A percentile compares a stretch with the other conserved stretches of the same genome.
Conservation (phyloP, 1,140 invertebrate species). For the Drosophila pandora region DNA sequence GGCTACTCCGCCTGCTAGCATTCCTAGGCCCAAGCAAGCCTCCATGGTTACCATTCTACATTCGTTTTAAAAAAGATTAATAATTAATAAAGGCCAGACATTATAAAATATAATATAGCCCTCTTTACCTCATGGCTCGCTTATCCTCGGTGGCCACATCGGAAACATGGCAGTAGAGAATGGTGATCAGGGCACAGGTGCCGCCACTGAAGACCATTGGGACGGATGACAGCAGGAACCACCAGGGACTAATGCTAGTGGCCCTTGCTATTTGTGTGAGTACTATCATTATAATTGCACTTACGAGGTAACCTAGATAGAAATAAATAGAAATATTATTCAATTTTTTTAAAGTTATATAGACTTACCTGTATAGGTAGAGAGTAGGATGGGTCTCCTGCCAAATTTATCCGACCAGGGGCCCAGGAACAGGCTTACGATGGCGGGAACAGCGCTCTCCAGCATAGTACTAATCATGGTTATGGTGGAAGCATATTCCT, state of each 20-base stretch:
- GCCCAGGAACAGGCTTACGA: constrained; percentile 88
- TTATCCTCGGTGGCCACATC: constrained; percentile 86
- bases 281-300: constrained; percentile 52
- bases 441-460: constrained; percentile 86
- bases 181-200: constrained; percentile 85
- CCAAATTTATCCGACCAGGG: constrained; percentile 90
- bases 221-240: constrained; percentile 86
- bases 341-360: not conserved
- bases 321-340: not conserved
- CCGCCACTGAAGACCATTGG: constrained; percentile 86
- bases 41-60: constrained; percentile 87
- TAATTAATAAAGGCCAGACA: not conserved
- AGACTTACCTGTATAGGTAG: constrained; percentile 84
- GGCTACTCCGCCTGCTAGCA: constrained; percentile 85
- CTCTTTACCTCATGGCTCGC: constrained; percentile 83
- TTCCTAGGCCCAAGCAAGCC: constrained; percentile 85
- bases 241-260: constrained; percentile 85
- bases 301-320: constrained; percentile 61
- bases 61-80: not conserved
- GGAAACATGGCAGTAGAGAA: constrained; percentile 87
- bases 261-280: constrained; percentile 59
- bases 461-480: constrained; percentile 86
- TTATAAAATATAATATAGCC: not conserved
- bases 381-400: constrained; percentile 87
- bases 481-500: constrained; percentile 86